Base-by-base conservation (phyloP, 1,140 invertebrate species). In the Heterodera schachtii region DNA sequence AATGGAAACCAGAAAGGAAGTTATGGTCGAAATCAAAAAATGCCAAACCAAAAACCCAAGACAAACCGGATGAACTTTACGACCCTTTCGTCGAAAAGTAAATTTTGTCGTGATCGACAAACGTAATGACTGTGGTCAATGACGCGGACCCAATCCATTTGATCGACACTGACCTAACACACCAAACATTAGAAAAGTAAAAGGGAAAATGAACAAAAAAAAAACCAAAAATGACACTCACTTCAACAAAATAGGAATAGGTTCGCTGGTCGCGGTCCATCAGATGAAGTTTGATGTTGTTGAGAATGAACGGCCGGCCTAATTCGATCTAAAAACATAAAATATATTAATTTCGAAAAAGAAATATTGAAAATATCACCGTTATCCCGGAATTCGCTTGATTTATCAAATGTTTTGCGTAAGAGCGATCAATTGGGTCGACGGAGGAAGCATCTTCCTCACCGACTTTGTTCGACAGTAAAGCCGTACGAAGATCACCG, bases 221-320 rank as follows among this genome's bases (percentile, higher is more conserved):
- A 11, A 52, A 31, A 0, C 31, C 31, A 31, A 31, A 11, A 21
- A 78, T 78, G 49, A 75, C 95, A 0, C 95, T 98, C 13, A 97
- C 94, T 91, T 98, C 96, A 81, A 99, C 93, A 88, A 94, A 98
- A 91, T 98, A 99, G 0, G 95, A 96, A 92, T 98, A 87, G n/a
- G 79, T 70, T 16, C 84, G 60, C 66, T 86, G 81, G 19, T 83
- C 81, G 52, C 74, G 31, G 52, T 88, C 86, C 46, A 77, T 41
- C 66, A 84, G 75, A 60, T 57, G 71, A 47, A 84, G 73, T 76
- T 16, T 31, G n/a, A 86, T 86, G 60, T 52, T 77, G 66, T 87
- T 87, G 16, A 88, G 76, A 19, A 87, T 88, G 75, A 83, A 88
- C 3, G 86, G 77, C 7, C 82, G 81, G 19, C 83, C 86, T 16